Evolutionary conservation across 2,797 vertebrate genomes (phyloP).

Genomic region (Clarias pachynema): DNA sequence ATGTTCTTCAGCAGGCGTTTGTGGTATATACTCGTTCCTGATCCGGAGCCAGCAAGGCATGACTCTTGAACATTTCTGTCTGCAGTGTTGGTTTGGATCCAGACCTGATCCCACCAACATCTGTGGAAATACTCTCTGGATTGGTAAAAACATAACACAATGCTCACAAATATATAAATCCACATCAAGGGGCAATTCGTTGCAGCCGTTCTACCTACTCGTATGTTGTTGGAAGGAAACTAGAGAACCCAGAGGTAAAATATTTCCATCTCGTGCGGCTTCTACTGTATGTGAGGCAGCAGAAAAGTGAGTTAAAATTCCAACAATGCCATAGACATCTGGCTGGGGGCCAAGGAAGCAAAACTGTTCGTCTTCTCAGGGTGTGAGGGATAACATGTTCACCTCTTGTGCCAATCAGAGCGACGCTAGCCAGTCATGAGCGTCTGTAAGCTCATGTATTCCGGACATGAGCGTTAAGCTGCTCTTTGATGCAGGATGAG

Average conservation of each 20-base stretch:
- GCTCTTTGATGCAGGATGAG: too few relatives aligned
- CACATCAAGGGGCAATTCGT: neutral
- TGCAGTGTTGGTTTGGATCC: neutral
- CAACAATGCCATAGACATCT: neutral
- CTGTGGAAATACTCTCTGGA: neutral
- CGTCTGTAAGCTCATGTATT: neutral
- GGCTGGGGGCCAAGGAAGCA: neutral
- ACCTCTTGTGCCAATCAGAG: neutral
- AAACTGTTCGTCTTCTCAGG: neutral
- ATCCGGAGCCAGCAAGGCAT: conserved; percentile 3
- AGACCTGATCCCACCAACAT: neutral
- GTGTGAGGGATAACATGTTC: neutral
- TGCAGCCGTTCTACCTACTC: neutral
- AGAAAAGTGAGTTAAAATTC: neutral
- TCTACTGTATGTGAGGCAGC: neutral
- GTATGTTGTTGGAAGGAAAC: neutral
- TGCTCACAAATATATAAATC: neutral
- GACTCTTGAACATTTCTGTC: neutral
- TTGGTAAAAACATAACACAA: neutral
- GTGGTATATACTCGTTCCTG: conserved; percentile 10
- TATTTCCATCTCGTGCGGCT: neutral
- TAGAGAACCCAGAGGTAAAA: neutral
- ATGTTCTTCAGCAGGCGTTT: conserved; percentile 16
- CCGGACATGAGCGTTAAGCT: neutral
- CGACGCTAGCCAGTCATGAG: too few relatives aligned